A percentile compares a stretch with the other conserved stretches of the same genome.
Evolutionary conservation across 2,797 vertebrate species (phyloP).

Genomic region (Sphaeramia orbicularis): DNA sequence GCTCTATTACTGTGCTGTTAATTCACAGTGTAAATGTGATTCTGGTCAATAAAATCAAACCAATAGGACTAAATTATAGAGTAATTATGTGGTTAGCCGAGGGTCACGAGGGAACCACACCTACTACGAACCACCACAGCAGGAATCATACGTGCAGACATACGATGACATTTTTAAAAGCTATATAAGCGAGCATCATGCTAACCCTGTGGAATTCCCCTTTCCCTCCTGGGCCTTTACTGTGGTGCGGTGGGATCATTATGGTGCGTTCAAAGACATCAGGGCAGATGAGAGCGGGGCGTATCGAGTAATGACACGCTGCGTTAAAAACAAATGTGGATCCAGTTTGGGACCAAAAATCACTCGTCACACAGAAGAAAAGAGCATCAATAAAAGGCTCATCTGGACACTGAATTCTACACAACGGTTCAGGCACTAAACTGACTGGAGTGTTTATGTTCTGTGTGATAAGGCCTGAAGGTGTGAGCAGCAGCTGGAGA

Average conservation of each 20-base stretch:
- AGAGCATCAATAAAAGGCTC: not conserved
- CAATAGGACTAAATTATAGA: slow-evolving; percentile 20
- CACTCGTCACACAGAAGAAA: slow-evolving; percentile 22
- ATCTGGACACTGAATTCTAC: too few species aligned
- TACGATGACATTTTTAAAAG: slow-evolving; percentile 39
- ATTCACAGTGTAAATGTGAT: slow-evolving; percentile 12
- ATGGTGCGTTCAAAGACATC: slow-evolving; percentile 44
- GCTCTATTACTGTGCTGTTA: not conserved
- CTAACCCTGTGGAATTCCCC: slow-evolving; percentile 43
- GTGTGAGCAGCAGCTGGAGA: slow-evolving; percentile 30
- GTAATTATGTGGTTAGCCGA: slow-evolving; percentile 40
- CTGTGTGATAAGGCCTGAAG: not conserved
- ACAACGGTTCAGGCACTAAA: too few species aligned
- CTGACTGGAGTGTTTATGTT: too few species aligned
- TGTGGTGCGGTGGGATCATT: slow-evolving; percentile 52
- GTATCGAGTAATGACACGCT: slow-evolving; percentile 73
- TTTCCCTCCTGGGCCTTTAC: slow-evolving; percentile 36
- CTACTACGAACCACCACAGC: slow-evolving; percentile 36
- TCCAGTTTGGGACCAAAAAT: too few species aligned
- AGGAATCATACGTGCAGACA: slow-evolving; percentile 28
- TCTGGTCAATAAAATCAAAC: slow-evolving; percentile 30
- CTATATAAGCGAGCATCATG: slow-evolving; percentile 55
- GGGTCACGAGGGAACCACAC: slow-evolving; percentile 44
- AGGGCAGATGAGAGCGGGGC: slow-evolving; percentile 32
- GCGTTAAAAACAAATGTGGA: slow-evolving; percentile 58